Evolutionary conservation across 2,797 vertebrate genomes (phyloP), one percentile per base, ranked within the genome.

Genomic region (Chanos chanos): DNA sequence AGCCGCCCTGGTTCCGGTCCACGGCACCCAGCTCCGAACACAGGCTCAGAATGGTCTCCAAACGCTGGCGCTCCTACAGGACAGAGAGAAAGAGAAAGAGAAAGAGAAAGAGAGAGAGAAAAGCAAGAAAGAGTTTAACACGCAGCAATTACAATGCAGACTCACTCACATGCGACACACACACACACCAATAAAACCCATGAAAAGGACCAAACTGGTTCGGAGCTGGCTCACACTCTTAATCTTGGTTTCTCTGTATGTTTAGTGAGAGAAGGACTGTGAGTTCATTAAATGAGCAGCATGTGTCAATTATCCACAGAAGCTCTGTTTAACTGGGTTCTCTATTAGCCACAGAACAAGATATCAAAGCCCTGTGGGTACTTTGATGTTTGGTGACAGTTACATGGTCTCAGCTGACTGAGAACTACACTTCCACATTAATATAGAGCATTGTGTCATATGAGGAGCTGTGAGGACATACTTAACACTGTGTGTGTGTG

Each of bases 21-120:
- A 87, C 76, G 18, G 89, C 91, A 21, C 89, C 85, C 55, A 93
- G 81, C 64, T 92, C 94, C 0, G 94, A 94, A 75, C 94, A 97
- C 36, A 98, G 78, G 64, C 66, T 94, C 74, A 96, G 82, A 77
- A 98, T 98, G 5, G 94, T 96, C 78, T 98, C 94, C 5, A 98
- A 84, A 19, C 95, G 92, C 78, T 97, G 95, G 8, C 92, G 92
- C 76, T 98, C 96, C 96, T 98, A 10, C 41, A 33, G 51, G 36
- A 49, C 33, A 1, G 7, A 57, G 40, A 56, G 19, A 54, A n/a
- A n/a, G n/a, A n/a, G n/a, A n/a, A n/a, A n/a, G n/a, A n/a, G 41
- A 22, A 30, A 43, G 33, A 25, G 28, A 34, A 56, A 40, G 25
- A 58, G 37, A 48, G 24, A 43, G 37, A 28, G 34, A 28, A 18